Base-by-base conservation (phyloP, 2,113 vertebrate genomes). In the Notechis scutatus region DNA sequence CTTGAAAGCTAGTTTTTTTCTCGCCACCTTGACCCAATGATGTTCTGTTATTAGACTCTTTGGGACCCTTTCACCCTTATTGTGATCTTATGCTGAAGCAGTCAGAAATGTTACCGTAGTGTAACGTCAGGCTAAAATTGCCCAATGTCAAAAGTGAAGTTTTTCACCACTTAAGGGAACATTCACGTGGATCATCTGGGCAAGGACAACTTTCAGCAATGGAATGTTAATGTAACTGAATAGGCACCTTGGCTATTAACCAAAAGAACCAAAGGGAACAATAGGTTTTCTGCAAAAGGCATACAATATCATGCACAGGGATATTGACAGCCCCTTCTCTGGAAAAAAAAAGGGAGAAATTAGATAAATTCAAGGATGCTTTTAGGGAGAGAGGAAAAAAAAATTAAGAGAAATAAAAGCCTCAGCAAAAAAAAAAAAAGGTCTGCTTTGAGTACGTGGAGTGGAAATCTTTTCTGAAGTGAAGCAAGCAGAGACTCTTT, bases 401-500 rank as follows among this genome's bases (percentile, higher is more conserved):
- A 21, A 39, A 39, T 81, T 69, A 69, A 69, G 14, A 74, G n/a
- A 34, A 81, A 81, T 34, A 39, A 81, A 85, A 12, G 23, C 0
- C 92, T 93, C 47, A 10, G 34, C n/a, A 50, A 50, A 47, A 47
- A 47, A 8, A 8, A 50, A 50, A 90, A 24, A 24, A 3, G n/a
- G 5, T 93, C 94, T 94, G 42, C 59, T 89, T 95, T 88, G 90
- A 86, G 91, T 64, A 95, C 39, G 88, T 64, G 92, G 88, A 93
- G 21, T 85, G 81, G 52, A 88, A 93, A 93, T 89, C 8, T 92
- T 89, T 91, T 93, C 29, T 87, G 74, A 91, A 34, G 89, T n/a
- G 29, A 94, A 94, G 87, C 1, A 0, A 0, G 56, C 89, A 23
- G 42, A 5, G 88, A 69, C 1, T 92, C n/a, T 10, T 39, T 74